Base-by-base conservation (phyloP, 2,888 invertebrate genomes). In the Caradrina kadenii region DNA sequence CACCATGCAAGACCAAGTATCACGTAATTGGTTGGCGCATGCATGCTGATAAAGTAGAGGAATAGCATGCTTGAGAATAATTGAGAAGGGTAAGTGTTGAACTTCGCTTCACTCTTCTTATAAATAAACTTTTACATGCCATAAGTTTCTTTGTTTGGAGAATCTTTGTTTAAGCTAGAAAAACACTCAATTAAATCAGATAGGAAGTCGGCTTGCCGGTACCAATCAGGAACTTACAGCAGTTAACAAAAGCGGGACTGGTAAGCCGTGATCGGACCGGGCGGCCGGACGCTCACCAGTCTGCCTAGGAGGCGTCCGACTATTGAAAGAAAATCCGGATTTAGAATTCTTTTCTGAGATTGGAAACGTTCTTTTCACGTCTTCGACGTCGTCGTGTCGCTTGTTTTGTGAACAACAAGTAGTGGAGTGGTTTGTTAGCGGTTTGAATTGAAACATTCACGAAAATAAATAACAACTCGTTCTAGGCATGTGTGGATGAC, bases 321-420 rank as follows among this genome's bases (percentile, higher is more conserved):
- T 82, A 77, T 77, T 71, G 71, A 82, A 80, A 77, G 80, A 65
- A 77, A 81, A 82, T 77, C 81, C 82, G 82, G 80, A 73, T 82
- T 81, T 82, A 80, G 74, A 80, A 69, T 65, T 66, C 68, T 82
- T 70, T 63, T 48, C 52, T 17, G 64, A 73, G 73, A 82, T 80
- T 80, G 81, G 70, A 79, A 77, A 80, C 67, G 70, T 66, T 69
- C 53, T 70, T 68, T 76, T 76, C 63, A 52, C 35, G 48, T 73
- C 62, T 81, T 58, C 55, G 45, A 55, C 19, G 48, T 60, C 48
- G 62, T 52, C 66, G 21, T 49, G 49, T 56, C 69, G 45, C 60
- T 56, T 70, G 56, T 69, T 74, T 77, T 61, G 50, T 75, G 42
- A 69, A 48, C 68, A 73, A 76, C 73, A 73, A 60, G 68, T 60